Evolutionary conservation across 1,140 invertebrate genomes (phyloP), one percentile per base, ranked within the genome.

Genomic region (Bombus difficillimus): DNA sequence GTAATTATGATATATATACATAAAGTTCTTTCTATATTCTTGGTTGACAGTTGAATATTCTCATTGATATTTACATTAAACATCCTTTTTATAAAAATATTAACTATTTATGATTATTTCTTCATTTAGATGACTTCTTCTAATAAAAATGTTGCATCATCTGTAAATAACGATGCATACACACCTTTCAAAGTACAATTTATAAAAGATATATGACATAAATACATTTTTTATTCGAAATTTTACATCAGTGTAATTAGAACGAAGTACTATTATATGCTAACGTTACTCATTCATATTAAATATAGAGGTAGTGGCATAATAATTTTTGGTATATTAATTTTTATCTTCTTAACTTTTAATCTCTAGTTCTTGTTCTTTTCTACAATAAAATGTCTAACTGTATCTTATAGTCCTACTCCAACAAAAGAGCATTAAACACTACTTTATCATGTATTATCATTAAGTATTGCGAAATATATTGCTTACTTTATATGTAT

Each of bases 381-480:
- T 57, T 68, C 13, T 68, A 53, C 2, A 39, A 32, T 39, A 41
- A 0, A 43, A 25, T 47, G 81, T 85, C n/a, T 43, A 79, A 34
- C 37, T 64, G 18, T 77, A 74, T 66, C 47, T 87, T 84, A 37
- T 82, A 69, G 80, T 57, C 62, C 57, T 83, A 71, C 66, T 71
- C 57, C 81, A 86, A 86, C 76, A 81, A 88, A 85, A 84, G 74
- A 84, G 81, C 72, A 89, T 78, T 85, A 82, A 37, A 83, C 72
- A 69, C 81, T 79, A 53, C 77, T 81, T 90, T 92, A 91, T 91
- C 86, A 25, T 47, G 34, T 47, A 85, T 91, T 93, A 92, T 91
- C 89, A 73, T 68, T 80, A 69, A 25, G 22, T 88, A 86, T 92
- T 92, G 90, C 81, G 90, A 92, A 92, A 92, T 85, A 64, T 62